Evolutionary conservation across 1,140 invertebrate genomes (phyloP).

Genomic region (Melitaea cinxia): DNA sequence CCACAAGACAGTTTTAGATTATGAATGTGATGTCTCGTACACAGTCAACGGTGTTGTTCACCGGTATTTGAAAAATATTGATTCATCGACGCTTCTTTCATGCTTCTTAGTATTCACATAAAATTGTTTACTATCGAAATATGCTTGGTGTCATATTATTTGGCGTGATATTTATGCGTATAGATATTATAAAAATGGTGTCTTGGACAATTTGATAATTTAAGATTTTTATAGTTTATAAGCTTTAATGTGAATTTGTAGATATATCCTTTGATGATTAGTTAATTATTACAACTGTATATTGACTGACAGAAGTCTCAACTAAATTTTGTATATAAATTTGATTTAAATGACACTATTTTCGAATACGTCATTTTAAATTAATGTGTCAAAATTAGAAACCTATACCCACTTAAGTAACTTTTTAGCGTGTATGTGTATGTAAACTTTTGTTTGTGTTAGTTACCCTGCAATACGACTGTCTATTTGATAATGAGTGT

Average conservation of each 20-base stretch:
- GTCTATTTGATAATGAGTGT: too few species aligned
- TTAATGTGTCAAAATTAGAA: too few species aligned
- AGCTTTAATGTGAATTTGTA: constrained; percentile 33
- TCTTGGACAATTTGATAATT: constrained; percentile 33
- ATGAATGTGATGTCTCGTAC: constrained; percentile 82
- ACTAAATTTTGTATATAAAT: constrained; percentile 21
- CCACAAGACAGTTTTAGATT: constrained; percentile 95
- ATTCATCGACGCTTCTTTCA: background rate
- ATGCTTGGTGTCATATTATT: constrained; percentile 9
- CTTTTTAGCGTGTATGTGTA: too few species aligned
- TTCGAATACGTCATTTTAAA: too few species aligned
- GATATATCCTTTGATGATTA: constrained; percentile 14
- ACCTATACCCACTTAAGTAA: too few species aligned
- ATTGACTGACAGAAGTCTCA: constrained; percentile 28
- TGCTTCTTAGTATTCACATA: constrained; percentile 8
- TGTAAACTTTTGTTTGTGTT: too few species aligned
- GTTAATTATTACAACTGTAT: constrained; percentile 49
- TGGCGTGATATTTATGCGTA: constrained; percentile 70
- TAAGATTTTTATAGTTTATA: constrained; percentile 71
- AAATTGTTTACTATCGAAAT: constrained; percentile 12
- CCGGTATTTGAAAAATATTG: background rate
- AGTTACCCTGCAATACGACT: too few species aligned
- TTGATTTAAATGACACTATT: too few species aligned
- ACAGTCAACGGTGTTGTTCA: background rate
- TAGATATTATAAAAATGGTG: background rate